These are phyloP conservation scores for Trachops cirrhosus DNA, from an alignment of 2,797 vertebrate species.

Conservation along the genomic window DNA sequence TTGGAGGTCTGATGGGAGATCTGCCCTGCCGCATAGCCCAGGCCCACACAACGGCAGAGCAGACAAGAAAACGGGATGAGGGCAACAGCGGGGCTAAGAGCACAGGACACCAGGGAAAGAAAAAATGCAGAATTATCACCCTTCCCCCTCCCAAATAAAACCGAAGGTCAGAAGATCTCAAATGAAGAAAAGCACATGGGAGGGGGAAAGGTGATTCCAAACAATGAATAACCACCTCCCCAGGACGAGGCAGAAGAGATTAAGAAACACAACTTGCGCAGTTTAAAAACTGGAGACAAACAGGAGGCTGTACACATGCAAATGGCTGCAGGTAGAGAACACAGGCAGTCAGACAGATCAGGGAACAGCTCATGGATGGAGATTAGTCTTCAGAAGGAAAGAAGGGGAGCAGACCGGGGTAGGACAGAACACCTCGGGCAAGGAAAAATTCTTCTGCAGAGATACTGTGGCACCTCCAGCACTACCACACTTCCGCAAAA, in stretches of 20 bases:
- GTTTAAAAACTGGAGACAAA: slow-evolving; percentile 9
- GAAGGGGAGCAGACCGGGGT: not conserved
- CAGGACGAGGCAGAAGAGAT: slow-evolving; percentile 15
- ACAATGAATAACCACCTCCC: slow-evolving; percentile 38
- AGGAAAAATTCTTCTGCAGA: slow-evolving; percentile 36
- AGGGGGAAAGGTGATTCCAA: slow-evolving; percentile 73
- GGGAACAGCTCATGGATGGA: slow-evolving; percentile 69
- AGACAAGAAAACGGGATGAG: slow-evolving; percentile 76
- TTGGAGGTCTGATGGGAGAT: slow-evolving; percentile 84
- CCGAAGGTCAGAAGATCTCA: slow-evolving; percentile 60
- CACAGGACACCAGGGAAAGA: slow-evolving; percentile 26
- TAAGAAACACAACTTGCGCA: slow-evolving; percentile 43
- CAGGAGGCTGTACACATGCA: slow-evolving; percentile 36
- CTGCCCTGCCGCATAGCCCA: slow-evolving; percentile 88
- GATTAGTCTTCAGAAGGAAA: slow-evolving; percentile 22
- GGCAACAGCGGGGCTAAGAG: not conserved
- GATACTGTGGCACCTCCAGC: not conserved
- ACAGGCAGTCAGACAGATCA: not conserved
- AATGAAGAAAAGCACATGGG: slow-evolving; percentile 63
- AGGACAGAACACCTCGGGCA: not conserved
- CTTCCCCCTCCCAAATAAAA: slow-evolving; percentile 75
- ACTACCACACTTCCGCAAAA: slow-evolving; percentile 12
- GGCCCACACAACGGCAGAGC: slow-evolving; percentile 80
- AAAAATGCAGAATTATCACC: slow-evolving; percentile 48
- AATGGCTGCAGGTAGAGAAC: not conserved